Evolutionary conservation across 2,113 vertebrate species (phyloP).

Genomic region (Gymnogyps californianus): DNA sequence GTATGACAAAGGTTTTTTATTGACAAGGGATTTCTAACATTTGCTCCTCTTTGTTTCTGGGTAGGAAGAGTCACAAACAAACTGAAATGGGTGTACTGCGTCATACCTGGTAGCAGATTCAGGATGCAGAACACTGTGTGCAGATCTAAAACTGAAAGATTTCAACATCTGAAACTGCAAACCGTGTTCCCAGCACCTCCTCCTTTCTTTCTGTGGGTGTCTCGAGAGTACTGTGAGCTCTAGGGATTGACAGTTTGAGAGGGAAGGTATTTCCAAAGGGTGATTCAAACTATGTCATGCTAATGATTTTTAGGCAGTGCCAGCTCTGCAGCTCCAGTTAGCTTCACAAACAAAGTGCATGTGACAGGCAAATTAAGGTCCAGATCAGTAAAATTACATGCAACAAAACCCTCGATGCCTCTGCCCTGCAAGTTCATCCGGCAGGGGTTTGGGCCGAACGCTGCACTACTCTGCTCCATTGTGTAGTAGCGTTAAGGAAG

Average conservation of each 20-base stretch:
- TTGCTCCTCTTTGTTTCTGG: neutral
- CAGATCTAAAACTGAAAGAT: neutral
- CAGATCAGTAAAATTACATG: neutral
- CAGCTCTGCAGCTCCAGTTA: conserved; percentile 24
- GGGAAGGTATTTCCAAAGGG: conserved; percentile 13
- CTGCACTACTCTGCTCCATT: neutral
- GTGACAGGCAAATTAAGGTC: conserved; percentile 11
- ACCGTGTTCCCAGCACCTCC: neutral
- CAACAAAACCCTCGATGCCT: neutral
- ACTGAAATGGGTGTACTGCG: neutral
- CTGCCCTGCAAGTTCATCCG: neutral
- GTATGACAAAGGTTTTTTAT: neutral
- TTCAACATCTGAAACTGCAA: neutral
- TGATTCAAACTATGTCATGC: conserved; percentile 6
- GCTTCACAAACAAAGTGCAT: neutral
- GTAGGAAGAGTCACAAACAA: neutral
- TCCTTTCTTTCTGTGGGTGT: conserved; percentile 25
- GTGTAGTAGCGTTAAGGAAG: neutral
- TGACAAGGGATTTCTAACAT: neutral
- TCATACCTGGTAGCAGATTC: neutral
- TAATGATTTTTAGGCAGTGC: neutral
- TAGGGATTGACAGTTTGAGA: neutral
- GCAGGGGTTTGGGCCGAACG: accelerated
- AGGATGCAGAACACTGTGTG: neutral
- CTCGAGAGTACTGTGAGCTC: neutral